phyloP scores from a whole-genome alignment of 92 coral and sea anemone genomes.

The Paramuricea clavata region DNA sequence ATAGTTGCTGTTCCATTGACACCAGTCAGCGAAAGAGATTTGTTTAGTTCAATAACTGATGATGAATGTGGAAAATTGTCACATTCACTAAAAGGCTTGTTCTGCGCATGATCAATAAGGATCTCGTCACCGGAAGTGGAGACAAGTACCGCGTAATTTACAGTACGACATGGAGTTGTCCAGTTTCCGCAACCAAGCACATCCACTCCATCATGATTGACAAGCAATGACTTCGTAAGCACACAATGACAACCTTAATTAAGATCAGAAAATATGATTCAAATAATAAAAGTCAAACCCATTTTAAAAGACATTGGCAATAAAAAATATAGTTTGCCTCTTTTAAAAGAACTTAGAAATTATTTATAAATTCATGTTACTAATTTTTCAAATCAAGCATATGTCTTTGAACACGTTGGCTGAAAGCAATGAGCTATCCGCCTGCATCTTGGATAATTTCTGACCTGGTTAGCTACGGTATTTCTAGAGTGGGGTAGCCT shows the following conservation, averaged over 20 bases:
- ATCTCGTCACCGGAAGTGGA: background rate
- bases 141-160: background rate
- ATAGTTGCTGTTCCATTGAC: background rate
- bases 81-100: background rate
- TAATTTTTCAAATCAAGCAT: too few species aligned
- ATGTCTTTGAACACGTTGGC: too few species aligned
- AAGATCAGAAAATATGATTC: too few species aligned
- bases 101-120: slow-evolving; percentile 18
- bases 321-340: too few species aligned
- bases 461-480: too few species aligned
- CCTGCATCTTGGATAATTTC: too few species aligned
- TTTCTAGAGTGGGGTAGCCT: too few species aligned
- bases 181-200: background rate
- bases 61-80: background rate
- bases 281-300: too few species aligned
- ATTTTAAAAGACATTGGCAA: too few species aligned
- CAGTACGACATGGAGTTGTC: background rate
- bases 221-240: background rate
- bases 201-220: background rate
- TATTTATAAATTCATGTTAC: too few species aligned
- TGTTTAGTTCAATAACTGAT: background rate
- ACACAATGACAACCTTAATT: slow-evolving; percentile 9
- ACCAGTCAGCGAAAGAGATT: background rate
- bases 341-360: too few species aligned
- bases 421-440: too few species aligned